Evolutionary conservation across 2,797 vertebrate genomes (phyloP).

Genomic region (Perodicticus potto): DNA sequence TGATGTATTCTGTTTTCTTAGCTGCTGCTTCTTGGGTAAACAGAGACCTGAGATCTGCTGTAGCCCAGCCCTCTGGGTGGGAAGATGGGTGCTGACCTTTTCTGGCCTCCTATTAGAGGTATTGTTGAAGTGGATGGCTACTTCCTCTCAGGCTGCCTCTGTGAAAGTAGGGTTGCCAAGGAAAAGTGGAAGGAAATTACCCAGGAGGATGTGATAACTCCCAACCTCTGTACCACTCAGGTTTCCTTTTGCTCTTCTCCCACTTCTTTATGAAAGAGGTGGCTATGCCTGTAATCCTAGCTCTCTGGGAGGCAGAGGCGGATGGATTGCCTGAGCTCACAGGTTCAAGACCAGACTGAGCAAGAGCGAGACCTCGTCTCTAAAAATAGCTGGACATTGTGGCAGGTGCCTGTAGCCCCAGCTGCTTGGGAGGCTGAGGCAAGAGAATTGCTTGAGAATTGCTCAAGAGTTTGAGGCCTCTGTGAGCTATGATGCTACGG

Average conservation of each 20-base stretch:
- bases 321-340: no score
- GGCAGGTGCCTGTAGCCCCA: no score
- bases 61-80: not conserved
- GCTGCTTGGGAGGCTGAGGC: no score
- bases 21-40: not conserved
- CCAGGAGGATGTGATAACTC: not conserved
- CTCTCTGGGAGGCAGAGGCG: no score
- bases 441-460: no score
- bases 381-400: no score
- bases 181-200: not conserved
- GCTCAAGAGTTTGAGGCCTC: no score
- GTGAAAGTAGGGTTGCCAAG: not conserved
- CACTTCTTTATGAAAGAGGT: no score
- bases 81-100: slow-evolving; percentile 49
- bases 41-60: not conserved
- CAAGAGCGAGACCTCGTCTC: no score
- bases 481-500: no score
- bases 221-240: not conserved
- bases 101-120: slow-evolving; percentile 49
- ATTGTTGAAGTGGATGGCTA: not conserved
- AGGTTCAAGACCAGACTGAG: no score
- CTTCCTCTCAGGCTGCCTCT: not conserved
- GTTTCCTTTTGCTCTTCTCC: not conserved
- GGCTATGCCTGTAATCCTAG: no score
- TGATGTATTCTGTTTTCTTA: slow-evolving; percentile 5